phyloP scores from a whole-genome alignment of 92 coral and sea anemone genomes.

The Epizoanthus illoricatus region DNA sequence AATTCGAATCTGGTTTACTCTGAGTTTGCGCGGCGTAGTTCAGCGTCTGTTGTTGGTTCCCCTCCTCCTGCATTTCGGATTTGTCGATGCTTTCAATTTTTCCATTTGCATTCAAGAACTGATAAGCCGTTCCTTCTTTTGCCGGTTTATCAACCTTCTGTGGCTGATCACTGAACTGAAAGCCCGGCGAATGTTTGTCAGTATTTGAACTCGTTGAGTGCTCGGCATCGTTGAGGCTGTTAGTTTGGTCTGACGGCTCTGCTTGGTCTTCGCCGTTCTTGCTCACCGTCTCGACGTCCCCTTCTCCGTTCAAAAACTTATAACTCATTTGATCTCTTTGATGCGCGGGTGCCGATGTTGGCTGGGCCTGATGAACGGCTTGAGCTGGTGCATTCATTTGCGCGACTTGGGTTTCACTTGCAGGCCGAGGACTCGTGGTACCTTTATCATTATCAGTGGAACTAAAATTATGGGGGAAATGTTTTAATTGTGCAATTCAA shows the following conservation, averaged over 20 bases:
- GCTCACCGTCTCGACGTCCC: not conserved
- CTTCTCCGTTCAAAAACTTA: slow-evolving; percentile 9
- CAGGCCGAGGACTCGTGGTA: not conserved
- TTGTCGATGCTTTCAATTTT: slow-evolving; percentile 28
- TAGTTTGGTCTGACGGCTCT: not conserved
- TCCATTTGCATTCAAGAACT: slow-evolving; percentile 34
- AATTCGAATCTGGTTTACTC: not conserved
- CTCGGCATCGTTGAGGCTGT: not conserved
- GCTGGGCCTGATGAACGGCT: not conserved
- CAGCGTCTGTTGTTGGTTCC: not conserved
- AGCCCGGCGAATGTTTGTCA: not conserved
- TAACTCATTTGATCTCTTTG: slow-evolving; percentile 2
- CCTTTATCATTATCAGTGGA: not conserved
- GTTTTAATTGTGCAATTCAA: too few relatives aligned
- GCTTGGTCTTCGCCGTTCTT: not conserved
- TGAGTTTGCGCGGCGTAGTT: slow-evolving; percentile 13
- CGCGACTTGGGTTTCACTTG: not conserved
- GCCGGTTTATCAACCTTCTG: not conserved
- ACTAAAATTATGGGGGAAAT: not conserved
- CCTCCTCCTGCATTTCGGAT: not conserved
- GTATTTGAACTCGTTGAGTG: not conserved
- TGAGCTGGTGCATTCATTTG: slow-evolving; percentile 10
- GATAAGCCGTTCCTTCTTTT: slow-evolving; percentile 2
- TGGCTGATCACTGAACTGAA: slow-evolving; percentile 18
- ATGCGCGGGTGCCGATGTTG: not conserved